Base-by-base conservation (phyloP, 1,140 invertebrate species). In the Drosophila nigromelanica region DNA sequence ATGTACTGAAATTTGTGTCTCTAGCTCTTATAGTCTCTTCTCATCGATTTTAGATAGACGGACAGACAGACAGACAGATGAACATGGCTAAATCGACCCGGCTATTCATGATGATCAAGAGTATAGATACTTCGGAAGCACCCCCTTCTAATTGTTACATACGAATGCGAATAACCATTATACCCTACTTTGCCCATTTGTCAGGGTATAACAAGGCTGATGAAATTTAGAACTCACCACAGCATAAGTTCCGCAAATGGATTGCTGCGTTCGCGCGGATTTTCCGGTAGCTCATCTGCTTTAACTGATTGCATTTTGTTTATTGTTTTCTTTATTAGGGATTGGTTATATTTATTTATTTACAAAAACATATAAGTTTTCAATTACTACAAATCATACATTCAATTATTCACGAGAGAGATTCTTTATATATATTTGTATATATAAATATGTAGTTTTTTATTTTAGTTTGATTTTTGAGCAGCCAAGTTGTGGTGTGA, bases 251-350 rank as follows among this genome's bases (percentile, higher is more conserved):
- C 58, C 21, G 81, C 78, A 66, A 86, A 21, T 14, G 85, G 76
- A 18, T 85, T 80, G 11, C 82, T 80, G 3, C 74, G 80, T 48
- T 87, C 81, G 21, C 82, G 82, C n/a, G 81, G 81, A 59, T 86
- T 86, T 27, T 72, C 58, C 3, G 78, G 74, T 12, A 86, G 50
- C 14, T 86, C 69, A 15, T 76, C 76, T n/a, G 81, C 62, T 52
- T 75, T 75, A 27, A 71, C 8, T 47, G 67, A 58, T 45, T 70
- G 66, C 72, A 74, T 74, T 21, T 70, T 72, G 39, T 40, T 40
- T 50, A 24, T 5, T 52, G 30, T 52, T 10, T 15, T 35, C 14
- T 21, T 56, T 35, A 33, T 27, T 42, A 33, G 7, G 30, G 4
- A 33, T 33, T 14, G 15, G 11, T 30, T 30, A 35, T 12, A 8